Evolutionary conservation across 2,888 invertebrate species (phyloP), one percentile per base, ranked within the genome.

Genomic region (Eilema depressum): DNA sequence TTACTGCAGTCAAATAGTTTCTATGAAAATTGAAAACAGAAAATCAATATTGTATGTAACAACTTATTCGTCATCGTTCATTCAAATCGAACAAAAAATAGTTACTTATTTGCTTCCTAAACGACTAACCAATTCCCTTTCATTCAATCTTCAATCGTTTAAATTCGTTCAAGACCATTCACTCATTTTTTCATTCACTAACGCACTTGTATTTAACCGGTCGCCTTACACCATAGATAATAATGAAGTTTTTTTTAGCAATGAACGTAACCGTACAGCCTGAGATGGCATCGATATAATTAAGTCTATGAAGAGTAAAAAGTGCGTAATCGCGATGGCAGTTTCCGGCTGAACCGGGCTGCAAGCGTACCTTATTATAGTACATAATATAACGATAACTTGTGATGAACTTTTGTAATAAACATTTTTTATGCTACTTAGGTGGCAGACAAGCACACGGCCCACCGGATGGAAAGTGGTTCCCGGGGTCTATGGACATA

Each of bases 221-320:
- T 73, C 69, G 63, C 68, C 47, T 66, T 71, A 74, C 56, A 64
- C 47, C 73, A 69, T 77, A 68, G 75, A 70, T 81, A 70, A 78
- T 61, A n/a, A n/a, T 37, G 69, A 30, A 63, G 60, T 53, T 33
- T 37, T 81, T 82, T 77, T 79, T 75, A 74, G 72, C 75, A 71
- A 75, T 77, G 72, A 68, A 73, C 64, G 25, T 80, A 84, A 77
- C 84, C 79, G 86, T 67, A 68, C 69, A 63, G 65, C 62, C 53
- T 76, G 59, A 79, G 81, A 83, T 85, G 83, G 72, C 78, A 79
- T 80, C 74, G 64, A 73, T 75, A 79, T 82, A 85, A 87, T 87
- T 83, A 81, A 73, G 69, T 76, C 66, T 63, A 68, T 66, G 65
- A 67, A 56, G 63, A 63, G 74, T 73, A 78, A 84, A 86, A 86